Percentiles rank a stretch among this genome's conserved stretches.
Conservation (phyloP, 2,113 vertebrate genomes). For the Hypomesus transpacificus region DNA sequence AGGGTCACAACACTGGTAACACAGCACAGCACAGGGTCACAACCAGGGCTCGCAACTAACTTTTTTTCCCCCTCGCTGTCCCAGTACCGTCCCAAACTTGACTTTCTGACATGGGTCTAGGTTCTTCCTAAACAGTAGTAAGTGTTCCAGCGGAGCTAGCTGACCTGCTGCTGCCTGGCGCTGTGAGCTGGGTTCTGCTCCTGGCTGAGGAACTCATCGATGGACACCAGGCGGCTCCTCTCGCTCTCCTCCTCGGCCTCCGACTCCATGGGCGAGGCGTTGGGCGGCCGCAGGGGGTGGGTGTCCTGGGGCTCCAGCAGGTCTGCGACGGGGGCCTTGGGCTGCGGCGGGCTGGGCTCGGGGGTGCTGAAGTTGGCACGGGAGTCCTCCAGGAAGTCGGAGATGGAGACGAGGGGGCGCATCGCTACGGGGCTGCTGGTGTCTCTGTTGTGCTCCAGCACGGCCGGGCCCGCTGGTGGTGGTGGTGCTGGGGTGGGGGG, state of each 20-base stretch:
- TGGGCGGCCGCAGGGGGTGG: constrained; percentile 53
- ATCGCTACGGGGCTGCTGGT: constrained; percentile 54
- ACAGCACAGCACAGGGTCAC: neutral
- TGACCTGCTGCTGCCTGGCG: constrained; percentile 53
- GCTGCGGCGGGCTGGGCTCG: constrained; percentile 47
- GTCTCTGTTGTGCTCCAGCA: constrained; percentile 56
- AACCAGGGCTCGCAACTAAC: no score
- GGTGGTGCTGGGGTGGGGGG: constrained; percentile 19
- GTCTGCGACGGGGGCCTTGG: constrained; percentile 45
- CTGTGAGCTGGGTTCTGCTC: constrained; percentile 47
- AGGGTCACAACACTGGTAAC: neutral
- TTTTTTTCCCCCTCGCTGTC: no score
- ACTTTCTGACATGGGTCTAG: no score
- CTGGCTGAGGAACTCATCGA: constrained; percentile 72
- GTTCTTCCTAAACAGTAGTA: no score
- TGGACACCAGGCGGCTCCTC: constrained; percentile 70
- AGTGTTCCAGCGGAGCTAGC: neutral
- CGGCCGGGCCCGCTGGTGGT: constrained; percentile 10
- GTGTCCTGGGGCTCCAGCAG: constrained; percentile 48
- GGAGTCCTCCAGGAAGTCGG: constrained; percentile 71
- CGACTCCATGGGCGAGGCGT: constrained; percentile 64
- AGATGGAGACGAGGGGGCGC: constrained; percentile 64
- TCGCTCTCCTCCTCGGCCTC: constrained; percentile 68
- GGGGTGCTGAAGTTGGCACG: constrained; percentile 59
- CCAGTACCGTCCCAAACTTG: no score